Conservation (phyloP, 92 coral and sea anemone species). For the Pocillopora meandrina region DNA sequence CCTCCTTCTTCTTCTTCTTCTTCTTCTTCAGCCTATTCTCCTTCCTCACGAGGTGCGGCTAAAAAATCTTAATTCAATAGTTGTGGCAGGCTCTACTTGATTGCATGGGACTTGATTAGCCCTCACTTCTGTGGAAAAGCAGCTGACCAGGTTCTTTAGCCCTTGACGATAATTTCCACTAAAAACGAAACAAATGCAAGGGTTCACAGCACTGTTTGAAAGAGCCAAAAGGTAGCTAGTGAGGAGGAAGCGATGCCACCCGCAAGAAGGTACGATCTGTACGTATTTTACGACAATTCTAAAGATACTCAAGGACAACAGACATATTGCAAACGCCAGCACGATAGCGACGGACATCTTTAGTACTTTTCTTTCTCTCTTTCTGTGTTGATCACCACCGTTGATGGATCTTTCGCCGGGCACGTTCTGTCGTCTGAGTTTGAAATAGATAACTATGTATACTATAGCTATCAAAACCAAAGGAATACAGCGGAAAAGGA, state of each 20-base stretch:
- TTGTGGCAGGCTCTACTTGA: no score
- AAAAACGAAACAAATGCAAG: conserved; percentile 7
- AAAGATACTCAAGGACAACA: not conserved
- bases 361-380: not conserved
- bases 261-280: not conserved
- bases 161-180: conserved; percentile 10
- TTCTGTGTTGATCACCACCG: not conserved
- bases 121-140: not conserved
- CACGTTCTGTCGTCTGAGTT: not conserved
- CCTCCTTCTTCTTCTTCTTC: no score
- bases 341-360: conserved; percentile 3
- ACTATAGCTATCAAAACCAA: not conserved
- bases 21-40: no score
- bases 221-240: not conserved
- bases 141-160: not conserved
- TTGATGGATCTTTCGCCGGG: conserved; percentile 4
- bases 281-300: no score
- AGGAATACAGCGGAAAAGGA: not conserved
- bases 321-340: not conserved
- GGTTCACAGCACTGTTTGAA: not conserved
- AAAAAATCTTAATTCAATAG: no score
- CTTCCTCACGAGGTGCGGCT: no score
- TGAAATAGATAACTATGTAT: not conserved
- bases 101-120: no score
- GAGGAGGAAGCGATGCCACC: not conserved